Conservation (phyloP, 2,113 vertebrate species). For the Leiothrix lutea region DNA sequence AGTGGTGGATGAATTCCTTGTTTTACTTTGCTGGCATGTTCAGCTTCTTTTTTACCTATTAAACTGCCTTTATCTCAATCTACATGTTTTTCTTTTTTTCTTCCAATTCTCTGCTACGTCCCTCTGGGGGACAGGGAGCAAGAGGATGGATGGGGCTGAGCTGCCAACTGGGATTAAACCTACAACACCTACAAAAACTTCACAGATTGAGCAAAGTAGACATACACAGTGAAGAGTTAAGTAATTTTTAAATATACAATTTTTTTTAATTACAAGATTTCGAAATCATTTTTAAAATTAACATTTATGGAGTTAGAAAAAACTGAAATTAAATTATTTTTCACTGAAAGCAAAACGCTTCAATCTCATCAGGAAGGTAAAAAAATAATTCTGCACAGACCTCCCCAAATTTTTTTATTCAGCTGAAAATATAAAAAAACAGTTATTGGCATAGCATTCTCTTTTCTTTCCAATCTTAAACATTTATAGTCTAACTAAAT, state of each 20-base stretch:
- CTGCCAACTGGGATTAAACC: neutral
- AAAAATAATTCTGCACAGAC: neutral
- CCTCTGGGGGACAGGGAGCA: neutral
- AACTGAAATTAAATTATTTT: neutral
- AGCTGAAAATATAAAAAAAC: neutral
- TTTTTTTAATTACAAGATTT: neutral
- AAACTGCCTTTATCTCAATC: neutral
- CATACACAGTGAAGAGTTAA: neutral
- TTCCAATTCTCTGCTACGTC: neutral
- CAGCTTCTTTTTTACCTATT: neutral
- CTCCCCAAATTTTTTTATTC: neutral
- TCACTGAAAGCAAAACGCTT: neutral
- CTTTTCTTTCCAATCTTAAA: neutral
- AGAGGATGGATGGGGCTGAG: fast-evolving
- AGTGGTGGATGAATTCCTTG: neutral
- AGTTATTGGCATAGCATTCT: neutral
- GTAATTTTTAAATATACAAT: fast-evolving
- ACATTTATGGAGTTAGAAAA: neutral
- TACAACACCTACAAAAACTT: neutral
- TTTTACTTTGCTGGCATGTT: neutral
- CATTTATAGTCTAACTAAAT: neutral
- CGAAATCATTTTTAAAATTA: neutral
- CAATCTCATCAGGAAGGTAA: neutral
- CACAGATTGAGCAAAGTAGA: neutral
- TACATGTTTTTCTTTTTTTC: neutral